A percentile compares a stretch with the other conserved stretches of the same genome.
phyloP scores from a whole-genome alignment of 2,113 vertebrate species.

The Aegotheles bennettii region DNA sequence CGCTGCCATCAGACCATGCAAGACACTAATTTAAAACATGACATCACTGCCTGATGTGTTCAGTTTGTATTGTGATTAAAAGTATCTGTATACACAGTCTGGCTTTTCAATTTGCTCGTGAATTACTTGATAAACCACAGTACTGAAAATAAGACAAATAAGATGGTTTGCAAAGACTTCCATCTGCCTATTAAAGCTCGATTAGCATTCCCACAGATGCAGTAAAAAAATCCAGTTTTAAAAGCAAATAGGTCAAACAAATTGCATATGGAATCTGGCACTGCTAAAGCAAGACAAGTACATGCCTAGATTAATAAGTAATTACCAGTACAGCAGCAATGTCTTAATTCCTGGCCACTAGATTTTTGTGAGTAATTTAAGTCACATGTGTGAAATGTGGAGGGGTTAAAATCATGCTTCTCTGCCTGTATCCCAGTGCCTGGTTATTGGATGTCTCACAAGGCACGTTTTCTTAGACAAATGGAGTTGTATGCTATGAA shows the following conservation, averaged over 20 bases:
- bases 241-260: constrained; percentile 33
- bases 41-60: neutral
- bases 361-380: neutral
- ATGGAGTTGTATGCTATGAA: neutral
- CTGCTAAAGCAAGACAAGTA: neutral
- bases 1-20: neutral
- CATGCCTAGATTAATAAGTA: neutral
- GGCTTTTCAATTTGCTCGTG: constrained; percentile 1
- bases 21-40: neutral
- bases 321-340: neutral
- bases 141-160: constrained; percentile 33
- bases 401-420: neutral
- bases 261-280: constrained; percentile 4
- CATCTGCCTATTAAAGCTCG: neutral
- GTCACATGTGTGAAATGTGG: neutral
- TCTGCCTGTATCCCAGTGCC: neutral
- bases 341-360: neutral
- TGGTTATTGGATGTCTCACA: neutral
- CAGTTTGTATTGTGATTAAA: neutral
- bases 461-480: neutral
- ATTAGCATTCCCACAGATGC: constrained; percentile 24
- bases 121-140: constrained; percentile 44
- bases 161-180: constrained; percentile 32
- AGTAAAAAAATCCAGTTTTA: neutral
- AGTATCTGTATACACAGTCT: neutral